Evolutionary conservation across 2,888 invertebrate genomes (phyloP).

Genomic region (Norana najaformis): DNA sequence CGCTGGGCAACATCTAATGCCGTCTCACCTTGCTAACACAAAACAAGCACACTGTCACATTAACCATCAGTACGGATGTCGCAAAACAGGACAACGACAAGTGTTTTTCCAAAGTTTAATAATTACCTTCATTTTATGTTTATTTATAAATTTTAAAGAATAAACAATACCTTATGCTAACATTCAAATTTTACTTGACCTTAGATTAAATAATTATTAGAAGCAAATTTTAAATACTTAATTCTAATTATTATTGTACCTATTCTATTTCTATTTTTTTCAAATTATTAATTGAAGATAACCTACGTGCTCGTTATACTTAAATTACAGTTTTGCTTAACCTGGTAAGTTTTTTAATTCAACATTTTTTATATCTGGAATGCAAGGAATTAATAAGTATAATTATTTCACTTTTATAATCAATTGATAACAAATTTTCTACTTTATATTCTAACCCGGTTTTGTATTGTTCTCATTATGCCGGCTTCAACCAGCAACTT

Average conservation of each 20-base stretch:
- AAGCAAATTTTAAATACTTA: background rate
- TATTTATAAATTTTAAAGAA: background rate
- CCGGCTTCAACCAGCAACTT: slow-evolving; percentile 85
- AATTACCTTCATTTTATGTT: background rate
- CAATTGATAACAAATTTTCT: background rate
- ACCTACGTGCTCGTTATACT: background rate
- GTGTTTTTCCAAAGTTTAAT: background rate
- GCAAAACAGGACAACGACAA: background rate
- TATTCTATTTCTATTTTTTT: background rate
- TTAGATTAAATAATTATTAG: background rate
- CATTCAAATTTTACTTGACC: background rate
- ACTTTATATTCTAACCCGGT: slow-evolving; percentile 67
- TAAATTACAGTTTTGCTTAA: background rate
- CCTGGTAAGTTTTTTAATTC: background rate
- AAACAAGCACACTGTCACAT: background rate
- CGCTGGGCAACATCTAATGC: slow-evolving; percentile 85
- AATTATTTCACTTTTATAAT: background rate
- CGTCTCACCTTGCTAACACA: slow-evolving; percentile 78
- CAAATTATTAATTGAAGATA: background rate
- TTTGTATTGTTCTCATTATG: slow-evolving; percentile 73
- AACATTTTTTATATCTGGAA: background rate
- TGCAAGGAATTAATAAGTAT: background rate
- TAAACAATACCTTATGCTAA: background rate
- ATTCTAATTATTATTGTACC: background rate
- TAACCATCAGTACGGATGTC: background rate